Percentiles rank a stretch among this genome's conserved stretches.
Conservation (phyloP, 1,140 invertebrate genomes). For the Cardiocondyla obscurior region DNA sequence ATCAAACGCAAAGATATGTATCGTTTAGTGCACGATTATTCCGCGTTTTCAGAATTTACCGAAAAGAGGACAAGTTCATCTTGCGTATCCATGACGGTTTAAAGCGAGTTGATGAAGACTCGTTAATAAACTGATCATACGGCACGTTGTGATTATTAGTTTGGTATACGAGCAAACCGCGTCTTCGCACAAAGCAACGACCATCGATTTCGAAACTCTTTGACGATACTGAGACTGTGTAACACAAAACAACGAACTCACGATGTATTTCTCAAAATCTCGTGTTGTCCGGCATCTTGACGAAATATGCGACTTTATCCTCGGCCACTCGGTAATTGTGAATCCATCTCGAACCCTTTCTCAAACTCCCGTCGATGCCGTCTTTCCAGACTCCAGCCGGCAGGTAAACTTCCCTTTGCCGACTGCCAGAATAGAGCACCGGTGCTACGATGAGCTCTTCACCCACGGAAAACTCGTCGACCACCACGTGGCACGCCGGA, state of each 20-base stretch:
- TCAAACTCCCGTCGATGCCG: slow-evolving; percentile 92
- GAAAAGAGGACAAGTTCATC: slow-evolving; percentile 10
- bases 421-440: slow-evolving; percentile 88
- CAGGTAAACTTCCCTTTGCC: slow-evolving; percentile 89
- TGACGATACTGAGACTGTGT: too few species aligned
- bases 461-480: slow-evolving; percentile 96
- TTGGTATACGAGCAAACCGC: neutral
- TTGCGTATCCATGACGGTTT: neutral
- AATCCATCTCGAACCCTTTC: slow-evolving; percentile 95
- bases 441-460: slow-evolving; percentile 96
- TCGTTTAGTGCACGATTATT: neutral
- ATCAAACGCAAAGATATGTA: neutral
- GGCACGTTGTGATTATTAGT: neutral
- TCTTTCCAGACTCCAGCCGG: slow-evolving; percentile 95
- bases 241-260: neutral
- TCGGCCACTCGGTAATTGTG: slow-evolving; percentile 92
- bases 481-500: slow-evolving; percentile 89
- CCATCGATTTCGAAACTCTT: neutral
- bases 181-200: neutral
- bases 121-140: neutral
- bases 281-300: slow-evolving; percentile 92
- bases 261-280: slow-evolving; percentile 85
- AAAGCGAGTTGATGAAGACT: neutral
- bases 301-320: slow-evolving; percentile 93
- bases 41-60: neutral